Conservation (phyloP, 1,140 invertebrate species). For the Cotesia typhae region DNA sequence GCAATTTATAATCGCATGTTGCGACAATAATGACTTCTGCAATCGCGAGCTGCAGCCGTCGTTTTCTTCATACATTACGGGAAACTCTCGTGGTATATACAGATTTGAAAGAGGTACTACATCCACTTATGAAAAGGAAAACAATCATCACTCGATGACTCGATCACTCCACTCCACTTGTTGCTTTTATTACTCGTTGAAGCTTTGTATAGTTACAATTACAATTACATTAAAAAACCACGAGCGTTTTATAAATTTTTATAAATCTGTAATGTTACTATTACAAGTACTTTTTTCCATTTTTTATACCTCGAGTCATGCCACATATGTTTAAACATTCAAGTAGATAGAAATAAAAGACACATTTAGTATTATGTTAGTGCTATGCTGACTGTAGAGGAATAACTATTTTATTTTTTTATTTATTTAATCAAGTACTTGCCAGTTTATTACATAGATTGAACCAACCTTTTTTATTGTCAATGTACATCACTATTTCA, state of each 20-base stretch:
- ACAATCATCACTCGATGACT: conserved; percentile 4
- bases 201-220: conserved; percentile 11
- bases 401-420: background rate
- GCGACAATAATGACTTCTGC: conserved; percentile 69
- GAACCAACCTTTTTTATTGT: background rate
- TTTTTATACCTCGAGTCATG: no score
- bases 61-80: conserved; percentile 52
- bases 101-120: conserved; percentile 32
- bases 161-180: background rate
- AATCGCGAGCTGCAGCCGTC: conserved; percentile 67
- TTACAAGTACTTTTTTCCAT: background rate
- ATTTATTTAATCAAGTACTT: no score
- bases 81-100: conserved; percentile 47
- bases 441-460: conserved; percentile 2
- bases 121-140: conserved; percentile 52
- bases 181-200: conserved; percentile 33
- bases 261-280: background rate
- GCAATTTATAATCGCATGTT: conserved; percentile 66
- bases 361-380: background rate
- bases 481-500: conserved; percentile 19
- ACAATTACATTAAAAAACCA: background rate
- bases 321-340: background rate
- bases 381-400: background rate
- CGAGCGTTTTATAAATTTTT: background rate
- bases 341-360: background rate